A percentile compares a stretch with the other conserved stretches of the same genome.
phyloP scores from a whole-genome alignment of 2,113 vertebrate genomes.

The Ochotona curzoniae region DNA sequence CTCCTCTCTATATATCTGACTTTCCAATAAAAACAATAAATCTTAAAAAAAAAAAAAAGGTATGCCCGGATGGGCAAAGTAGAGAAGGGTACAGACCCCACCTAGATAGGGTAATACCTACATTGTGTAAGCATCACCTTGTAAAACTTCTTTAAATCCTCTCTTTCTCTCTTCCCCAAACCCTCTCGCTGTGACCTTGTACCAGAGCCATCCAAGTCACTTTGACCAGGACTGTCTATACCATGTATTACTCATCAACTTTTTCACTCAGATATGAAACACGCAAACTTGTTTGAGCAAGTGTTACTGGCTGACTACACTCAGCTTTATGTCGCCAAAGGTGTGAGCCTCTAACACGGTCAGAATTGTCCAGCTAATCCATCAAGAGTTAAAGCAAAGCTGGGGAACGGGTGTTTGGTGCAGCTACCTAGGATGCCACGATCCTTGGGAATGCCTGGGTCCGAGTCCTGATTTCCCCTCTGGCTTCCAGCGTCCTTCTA shows the following conservation, averaged over 20 bases:
- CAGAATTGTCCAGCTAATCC: neutral
- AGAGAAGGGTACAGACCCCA: neutral
- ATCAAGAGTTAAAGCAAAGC: neutral
- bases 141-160: neutral
- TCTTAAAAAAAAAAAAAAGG: neutral
- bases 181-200: neutral
- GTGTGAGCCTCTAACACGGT: neutral
- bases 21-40: no score
- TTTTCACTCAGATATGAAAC: neutral
- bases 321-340: no score
- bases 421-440: no score
- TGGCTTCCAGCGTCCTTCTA: no score
- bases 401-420: no score
- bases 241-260: no score
- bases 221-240: no score
- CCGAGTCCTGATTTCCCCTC: no score
- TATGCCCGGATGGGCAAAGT: neutral
- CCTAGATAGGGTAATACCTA: neutral
- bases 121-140: neutral
- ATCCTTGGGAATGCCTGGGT: no score
- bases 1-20: no score
- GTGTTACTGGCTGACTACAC: fast-evolving
- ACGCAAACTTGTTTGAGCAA: fast-evolving
- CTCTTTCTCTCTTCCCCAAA: neutral
- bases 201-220: neutral